Percentiles rank a stretch among this genome's conserved stretches.
phyloP scores from a whole-genome alignment of 2,888 invertebrate genomes.

The Harpagoxenus sublaevis region DNA sequence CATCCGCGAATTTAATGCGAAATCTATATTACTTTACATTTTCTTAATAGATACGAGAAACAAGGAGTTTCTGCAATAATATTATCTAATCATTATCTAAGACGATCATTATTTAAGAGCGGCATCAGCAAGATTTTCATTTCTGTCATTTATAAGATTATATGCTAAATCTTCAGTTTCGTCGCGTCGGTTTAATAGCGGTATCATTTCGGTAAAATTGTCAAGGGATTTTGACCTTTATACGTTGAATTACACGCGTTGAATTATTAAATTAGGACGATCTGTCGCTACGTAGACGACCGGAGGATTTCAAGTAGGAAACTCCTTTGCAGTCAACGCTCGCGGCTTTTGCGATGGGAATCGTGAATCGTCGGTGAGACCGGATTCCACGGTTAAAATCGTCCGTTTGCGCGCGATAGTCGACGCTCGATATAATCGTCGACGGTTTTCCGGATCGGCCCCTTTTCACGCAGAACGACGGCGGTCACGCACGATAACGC shows the following conservation, averaged over 20 bases:
- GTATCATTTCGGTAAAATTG: neutral
- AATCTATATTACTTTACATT: neutral
- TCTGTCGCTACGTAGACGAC: neutral
- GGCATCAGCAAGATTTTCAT: neutral
- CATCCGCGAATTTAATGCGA: neutral
- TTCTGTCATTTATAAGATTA: neutral
- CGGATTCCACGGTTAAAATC: slow-evolving; percentile 5
- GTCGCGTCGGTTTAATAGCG: neutral
- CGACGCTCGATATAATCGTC: slow-evolving; percentile 50
- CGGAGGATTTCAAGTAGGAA: slow-evolving; percentile 11
- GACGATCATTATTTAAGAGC: neutral
- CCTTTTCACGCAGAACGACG: slow-evolving; percentile 37
- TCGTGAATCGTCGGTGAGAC: slow-evolving; percentile 5
- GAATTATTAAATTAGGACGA: neutral
- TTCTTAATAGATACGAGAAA: neutral
- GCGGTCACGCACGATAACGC: slow-evolving; percentile 36
- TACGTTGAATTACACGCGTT: too few species aligned
- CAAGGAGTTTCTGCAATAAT: neutral
- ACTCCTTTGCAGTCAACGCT: slow-evolving; percentile 25
- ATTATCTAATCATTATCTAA: neutral
- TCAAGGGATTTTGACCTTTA: neutral
- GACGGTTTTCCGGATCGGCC: neutral
- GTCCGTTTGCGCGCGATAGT: slow-evolving; percentile 27
- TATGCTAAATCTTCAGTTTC: neutral
- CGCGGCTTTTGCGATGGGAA: slow-evolving; percentile 22